Conservation (phyloP, 2,797 vertebrate genomes). For the Phalanger gymnotis region DNA sequence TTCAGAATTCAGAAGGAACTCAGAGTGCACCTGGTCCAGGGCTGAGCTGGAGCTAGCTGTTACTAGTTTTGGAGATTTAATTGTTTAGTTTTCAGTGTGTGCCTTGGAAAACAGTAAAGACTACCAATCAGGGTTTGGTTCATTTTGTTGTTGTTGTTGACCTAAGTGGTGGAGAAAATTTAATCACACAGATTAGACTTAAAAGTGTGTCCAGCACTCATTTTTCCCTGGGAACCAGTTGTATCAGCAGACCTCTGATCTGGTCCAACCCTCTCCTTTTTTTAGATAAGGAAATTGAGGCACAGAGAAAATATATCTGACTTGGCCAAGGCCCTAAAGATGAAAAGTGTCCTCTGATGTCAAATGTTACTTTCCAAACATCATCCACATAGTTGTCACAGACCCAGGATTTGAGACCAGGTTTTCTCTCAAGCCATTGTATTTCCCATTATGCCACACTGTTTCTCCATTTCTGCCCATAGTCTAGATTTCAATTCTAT, state of each 20-base stretch:
- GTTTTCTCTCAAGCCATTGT: neutral
- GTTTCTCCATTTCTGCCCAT: neutral
- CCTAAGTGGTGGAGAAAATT: neutral
- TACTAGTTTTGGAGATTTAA: neutral
- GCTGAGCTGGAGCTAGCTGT: neutral
- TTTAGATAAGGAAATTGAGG: neutral
- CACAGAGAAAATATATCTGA: neutral
- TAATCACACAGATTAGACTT: neutral
- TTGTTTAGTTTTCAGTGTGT: neutral
- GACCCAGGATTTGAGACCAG: neutral
- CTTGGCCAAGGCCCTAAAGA: neutral
- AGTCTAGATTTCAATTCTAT: neutral
- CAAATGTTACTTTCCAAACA: neutral
- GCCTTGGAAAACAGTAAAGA: no score
- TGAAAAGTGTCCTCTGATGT: neutral
- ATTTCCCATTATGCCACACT: neutral
- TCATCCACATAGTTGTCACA: neutral
- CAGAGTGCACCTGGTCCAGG: neutral
- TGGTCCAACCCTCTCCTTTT: neutral
- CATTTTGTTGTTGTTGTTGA: neutral
- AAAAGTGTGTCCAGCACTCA: neutral
- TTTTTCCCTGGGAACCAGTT: neutral
- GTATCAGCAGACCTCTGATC: neutral
- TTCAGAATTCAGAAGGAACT: neutral
- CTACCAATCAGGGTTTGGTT: neutral